A percentile compares a stretch with the other conserved stretches of the same genome.
phyloP scores from a whole-genome alignment of 2,113 vertebrate genomes.

The Sylvilagus bachmani region DNA sequence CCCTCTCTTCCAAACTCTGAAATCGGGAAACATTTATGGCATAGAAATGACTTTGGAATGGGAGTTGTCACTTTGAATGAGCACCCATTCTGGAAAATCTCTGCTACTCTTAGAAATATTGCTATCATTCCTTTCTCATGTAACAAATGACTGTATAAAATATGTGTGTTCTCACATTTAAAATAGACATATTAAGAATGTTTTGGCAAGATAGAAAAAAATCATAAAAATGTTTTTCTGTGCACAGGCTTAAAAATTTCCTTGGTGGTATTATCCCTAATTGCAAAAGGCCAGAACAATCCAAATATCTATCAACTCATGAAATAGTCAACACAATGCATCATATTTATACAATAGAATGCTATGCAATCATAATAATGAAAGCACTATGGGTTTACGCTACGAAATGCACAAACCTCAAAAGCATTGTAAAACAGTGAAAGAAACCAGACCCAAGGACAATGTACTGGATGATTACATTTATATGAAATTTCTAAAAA shows the following conservation, averaged over 20 bases:
- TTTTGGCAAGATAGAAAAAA: not conserved
- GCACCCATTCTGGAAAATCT: not conserved
- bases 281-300: not conserved
- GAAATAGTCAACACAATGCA: not conserved
- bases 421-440: not conserved
- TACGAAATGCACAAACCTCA: not conserved
- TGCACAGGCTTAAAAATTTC: not conserved
- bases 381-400: not conserved
- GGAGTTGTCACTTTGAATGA: not conserved
- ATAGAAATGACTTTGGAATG: not conserved
- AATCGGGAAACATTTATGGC: not conserved
- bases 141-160: not conserved
- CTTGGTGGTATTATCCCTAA: not conserved
- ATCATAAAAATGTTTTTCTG: not conserved
- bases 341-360: not conserved
- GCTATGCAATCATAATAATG: not conserved
- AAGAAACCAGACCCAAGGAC: not conserved
- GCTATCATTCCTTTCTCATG: not conserved
- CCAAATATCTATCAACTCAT: not conserved
- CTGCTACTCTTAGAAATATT: not conserved
- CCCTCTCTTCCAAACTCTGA: not conserved
- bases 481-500: conserved; percentile 12
- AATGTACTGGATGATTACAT: not conserved
- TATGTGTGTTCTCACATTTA: not conserved
- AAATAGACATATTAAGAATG: not conserved